Conservation (phyloP, 2,797 vertebrate species). For the Manis javanica region DNA sequence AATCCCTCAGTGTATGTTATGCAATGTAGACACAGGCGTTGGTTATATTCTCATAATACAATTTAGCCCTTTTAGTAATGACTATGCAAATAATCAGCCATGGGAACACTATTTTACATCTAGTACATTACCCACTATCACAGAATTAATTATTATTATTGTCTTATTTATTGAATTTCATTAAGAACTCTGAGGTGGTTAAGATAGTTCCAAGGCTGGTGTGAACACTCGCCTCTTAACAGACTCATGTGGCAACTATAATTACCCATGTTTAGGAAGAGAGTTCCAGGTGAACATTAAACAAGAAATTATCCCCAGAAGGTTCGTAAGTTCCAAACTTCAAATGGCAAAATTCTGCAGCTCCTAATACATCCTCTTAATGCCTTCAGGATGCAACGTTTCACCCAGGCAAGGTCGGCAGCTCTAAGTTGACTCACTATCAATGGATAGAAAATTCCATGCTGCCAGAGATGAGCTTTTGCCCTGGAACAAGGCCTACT, state of each 20-base stretch:
- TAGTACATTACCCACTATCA: constrained; percentile 66
- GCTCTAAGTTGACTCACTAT: background rate
- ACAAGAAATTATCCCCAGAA: constrained; percentile 67
- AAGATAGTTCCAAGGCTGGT: constrained; percentile 21
- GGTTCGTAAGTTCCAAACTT: constrained; percentile 58
- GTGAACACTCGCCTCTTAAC: constrained; percentile 18
- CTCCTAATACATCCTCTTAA: constrained; percentile 23
- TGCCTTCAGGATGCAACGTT: background rate
- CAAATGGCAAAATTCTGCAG: constrained; percentile 35
- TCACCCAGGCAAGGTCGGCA: background rate
- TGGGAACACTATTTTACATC: constrained; percentile 68
- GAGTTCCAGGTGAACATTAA: constrained; percentile 57
- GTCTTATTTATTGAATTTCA: constrained; percentile 69
- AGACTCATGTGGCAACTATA: constrained; percentile 43
- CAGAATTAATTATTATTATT: constrained; percentile 74
- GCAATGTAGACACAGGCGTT: constrained; percentile 32
- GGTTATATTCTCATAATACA: constrained; percentile 56
- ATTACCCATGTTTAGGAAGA: constrained; percentile 61
- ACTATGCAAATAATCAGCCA: constrained; percentile 42
- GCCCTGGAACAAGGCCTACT: background rate
- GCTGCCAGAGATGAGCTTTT: background rate
- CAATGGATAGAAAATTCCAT: background rate
- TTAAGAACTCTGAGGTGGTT: constrained; percentile 72
- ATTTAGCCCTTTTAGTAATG: constrained; percentile 59
- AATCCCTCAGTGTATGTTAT: constrained; percentile 50